Evolutionary conservation across 1,140 invertebrate species (phyloP), one percentile per base, ranked within the genome.

Genomic region (Rhopalosiphum maidis): DNA sequence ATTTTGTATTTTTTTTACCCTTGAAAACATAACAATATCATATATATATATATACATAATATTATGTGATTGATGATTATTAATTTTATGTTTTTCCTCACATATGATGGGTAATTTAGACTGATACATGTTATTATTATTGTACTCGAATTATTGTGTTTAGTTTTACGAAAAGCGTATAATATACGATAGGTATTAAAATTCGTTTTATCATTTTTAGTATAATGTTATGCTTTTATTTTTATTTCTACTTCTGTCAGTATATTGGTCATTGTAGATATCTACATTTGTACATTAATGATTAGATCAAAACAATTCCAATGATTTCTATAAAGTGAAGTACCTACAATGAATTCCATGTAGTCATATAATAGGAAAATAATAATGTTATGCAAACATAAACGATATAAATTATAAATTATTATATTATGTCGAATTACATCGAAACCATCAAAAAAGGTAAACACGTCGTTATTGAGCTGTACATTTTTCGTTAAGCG

Each of bases 71-170:
- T 43, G 43, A 87, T 85, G 60, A 85, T 41, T 37, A 25, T 87
- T 87, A 48, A 48, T 87, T 87, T 87, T 48, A 25, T 87, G 86
- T 87, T 48, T 87, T 48, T 37, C 86, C 43, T 87, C 86, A 48
- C 46, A 37, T 83, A 83, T 83, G 77, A 48, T 37, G 15, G 86
- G 25, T 87, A 87, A 87, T 87, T 46, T n/a, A 87, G 86, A 87
- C 86, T 87, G 86, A 87, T 87, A 68, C 30, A 68, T 68, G 60
- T 68, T 68, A 68, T 68, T 68, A 68, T 68, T 68, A 87, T 87
- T 87, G 22, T 85, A 87, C 41, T 87, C 85, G 30, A 43, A 46
- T 87, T 87, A 46, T 87, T 87, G 41, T 87, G 85, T 87, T 48
- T 87, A 46, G 85, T 87, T 48, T 87, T 87, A 87, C 21, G 43